Base-by-base conservation (phyloP, 92 coral and sea anemone species). In the Diadumene lineata region DNA sequence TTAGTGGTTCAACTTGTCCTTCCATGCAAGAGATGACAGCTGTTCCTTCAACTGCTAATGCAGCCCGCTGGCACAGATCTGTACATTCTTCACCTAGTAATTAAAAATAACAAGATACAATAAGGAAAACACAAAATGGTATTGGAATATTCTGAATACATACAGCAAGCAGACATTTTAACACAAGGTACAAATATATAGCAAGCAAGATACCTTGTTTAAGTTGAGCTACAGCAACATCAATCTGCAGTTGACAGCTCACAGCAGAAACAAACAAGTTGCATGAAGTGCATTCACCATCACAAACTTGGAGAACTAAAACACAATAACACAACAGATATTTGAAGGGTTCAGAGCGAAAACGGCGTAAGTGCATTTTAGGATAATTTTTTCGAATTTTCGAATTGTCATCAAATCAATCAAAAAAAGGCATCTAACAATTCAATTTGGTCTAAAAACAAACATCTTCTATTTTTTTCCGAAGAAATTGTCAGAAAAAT, bases 241-340 rank as follows among this genome's bases (percentile, higher is more conserved):
- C 82, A 24, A 87, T 86, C 13, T 83, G 77, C 11, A 94, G 75
- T 56, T 91, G 90, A 48, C 91, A 81, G 62, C 94, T 84, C 71
- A 91, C 72, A 8, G 94, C 97, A 38, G 97, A 83, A 6, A 86
- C 89, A 44, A 82, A 34, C 76, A 87, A 68, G 79, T 87, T 86
- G 72, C 88, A 82, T 18, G 97, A 91, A 74, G 82, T 91, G 31
- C 84, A 88, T 53, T 91, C 97, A 28, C 64, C 85, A 74, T 73
- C 75, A 69, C 93, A 88, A 18, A 92, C 89, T 64, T 91, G 97
- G 44, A 94, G 84, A 55, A 93, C 98, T 93, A 63, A n/a, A n/a
- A n/a, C n/a, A n/a, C n/a, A n/a, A n/a, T n/a, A n/a, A n/a, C n/a
- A n/a, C n/a, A n/a, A n/a, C n/a, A n/a, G n/a, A n/a, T n/a, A n/a